Base-by-base conservation (phyloP, 2,797 vertebrate species). In the Peromyscus eremicus region DNA sequence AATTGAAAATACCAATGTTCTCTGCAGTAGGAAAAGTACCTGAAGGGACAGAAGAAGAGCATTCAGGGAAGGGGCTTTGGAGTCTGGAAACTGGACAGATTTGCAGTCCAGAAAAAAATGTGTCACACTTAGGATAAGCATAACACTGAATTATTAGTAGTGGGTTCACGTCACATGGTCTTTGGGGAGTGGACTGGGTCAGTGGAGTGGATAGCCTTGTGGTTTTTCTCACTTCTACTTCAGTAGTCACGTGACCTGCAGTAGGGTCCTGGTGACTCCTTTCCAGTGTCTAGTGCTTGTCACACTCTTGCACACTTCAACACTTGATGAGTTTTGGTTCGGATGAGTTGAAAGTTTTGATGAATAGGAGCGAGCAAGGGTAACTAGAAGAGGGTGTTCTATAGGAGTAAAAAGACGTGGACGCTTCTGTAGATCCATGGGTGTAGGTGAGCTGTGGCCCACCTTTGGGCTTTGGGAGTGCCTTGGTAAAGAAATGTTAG, bases 361-460 rank as follows among this genome's bases (percentile, higher is more conserved):
- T 92, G 81, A 76, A 17, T 80, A 13, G 34, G 70, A 87, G 68
- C 34, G 40, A 57, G 94, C 95, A 87, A 57, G 13, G 89, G 57
- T 55, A 49, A 68, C 21, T 14, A 68, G 73, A 79, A 87, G 66
- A 85, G 87, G 75, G 9, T 43, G 89, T 55, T 79, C 34, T 76
- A 43, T 5, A 92, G 95, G 90, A 86, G n/a, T 79, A 64, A 91
- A 86, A 76, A 49, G 34, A 92, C 34, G 43, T 70, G 40, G 86
- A 79, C 55, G 17, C 37, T 43, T 23, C 29, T 68, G 7, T 5
- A 57, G 76, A n/a, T 32, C 37, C 6, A 34, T 3, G n/a, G 40
- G 5, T 88, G 14, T 75, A 77, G 55, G 84, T 75, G 40, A 80
- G 34, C 32, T 73, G 76, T 55, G 71, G 88, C 27, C 81, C 57